A percentile compares a stretch with the other conserved stretches of the same genome.
phyloP scores from a whole-genome alignment of 2,888 invertebrate genomes.

The Acleris holmiana region DNA sequence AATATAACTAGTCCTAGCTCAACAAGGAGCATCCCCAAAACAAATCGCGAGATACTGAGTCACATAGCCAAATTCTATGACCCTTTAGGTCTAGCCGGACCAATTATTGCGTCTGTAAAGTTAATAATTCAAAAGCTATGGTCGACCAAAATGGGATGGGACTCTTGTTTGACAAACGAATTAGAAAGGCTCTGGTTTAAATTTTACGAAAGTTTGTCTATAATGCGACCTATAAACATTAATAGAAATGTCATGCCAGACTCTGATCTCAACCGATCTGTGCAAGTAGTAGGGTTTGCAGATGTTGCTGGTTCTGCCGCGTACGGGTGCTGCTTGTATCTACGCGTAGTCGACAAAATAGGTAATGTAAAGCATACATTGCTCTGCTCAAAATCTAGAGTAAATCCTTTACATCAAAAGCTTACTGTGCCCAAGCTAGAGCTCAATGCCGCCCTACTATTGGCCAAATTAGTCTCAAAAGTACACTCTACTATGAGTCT shows the following conservation, averaged over 20 bases:
- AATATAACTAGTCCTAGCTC: neutral
- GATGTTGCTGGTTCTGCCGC: slow-evolving; percentile 37
- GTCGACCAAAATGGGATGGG: neutral
- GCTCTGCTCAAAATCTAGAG: too few relatives aligned
- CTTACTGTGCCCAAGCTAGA: too few relatives aligned
- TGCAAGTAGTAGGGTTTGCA: slow-evolving; percentile 37
- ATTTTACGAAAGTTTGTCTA: neutral
- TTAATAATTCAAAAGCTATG: neutral
- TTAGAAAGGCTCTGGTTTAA: neutral
- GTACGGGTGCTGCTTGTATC: slow-evolving; percentile 40
- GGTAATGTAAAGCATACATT: too few relatives aligned
- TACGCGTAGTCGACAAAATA: slow-evolving; percentile 8
- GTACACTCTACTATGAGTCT: slow-evolving; percentile 29
- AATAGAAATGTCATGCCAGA: neutral
- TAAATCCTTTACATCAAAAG: too few relatives aligned
- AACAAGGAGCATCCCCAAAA: neutral
- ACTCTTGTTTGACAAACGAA: neutral
- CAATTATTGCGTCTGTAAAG: neutral
- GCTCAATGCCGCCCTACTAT: too few relatives aligned
- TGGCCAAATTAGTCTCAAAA: slow-evolving; percentile 4
- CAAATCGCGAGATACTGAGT: too few relatives aligned
- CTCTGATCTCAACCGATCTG: neutral
- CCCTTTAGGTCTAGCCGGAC: too few relatives aligned
- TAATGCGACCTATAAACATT: neutral
- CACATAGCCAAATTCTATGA: too few relatives aligned